A percentile compares a stretch with the other conserved stretches of the same genome.
phyloP scores from a whole-genome alignment of 2,797 vertebrate genomes.

The Arrhamphus sclerolepis region DNA sequence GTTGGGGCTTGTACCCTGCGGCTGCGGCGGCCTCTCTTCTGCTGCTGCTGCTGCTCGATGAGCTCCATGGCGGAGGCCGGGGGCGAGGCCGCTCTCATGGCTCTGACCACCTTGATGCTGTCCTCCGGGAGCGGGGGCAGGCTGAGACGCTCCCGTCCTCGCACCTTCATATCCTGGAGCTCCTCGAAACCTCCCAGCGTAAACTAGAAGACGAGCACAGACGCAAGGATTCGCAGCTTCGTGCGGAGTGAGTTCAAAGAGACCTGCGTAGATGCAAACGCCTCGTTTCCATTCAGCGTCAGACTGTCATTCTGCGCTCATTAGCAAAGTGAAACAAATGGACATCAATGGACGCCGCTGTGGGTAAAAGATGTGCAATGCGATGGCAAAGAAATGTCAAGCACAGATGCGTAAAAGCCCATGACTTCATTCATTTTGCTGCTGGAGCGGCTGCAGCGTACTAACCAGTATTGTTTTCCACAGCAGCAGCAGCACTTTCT shows the following conservation, averaged over 20 bases:
- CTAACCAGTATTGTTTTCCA: conserved; percentile 96
- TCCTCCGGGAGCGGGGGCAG: conserved; percentile 89
- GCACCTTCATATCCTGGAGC: conserved; percentile 89
- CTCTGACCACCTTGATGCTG: conserved; percentile 93
- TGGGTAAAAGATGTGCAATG: too few relatives aligned
- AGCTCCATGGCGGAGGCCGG: conserved; percentile 92
- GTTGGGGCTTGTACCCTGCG: conserved; percentile 81
- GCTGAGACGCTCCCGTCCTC: conserved; percentile 81
- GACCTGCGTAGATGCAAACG: too few relatives aligned
- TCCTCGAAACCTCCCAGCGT: conserved; percentile 92
- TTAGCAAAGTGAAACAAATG: too few relatives aligned
- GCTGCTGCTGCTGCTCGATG: conserved; percentile 90
- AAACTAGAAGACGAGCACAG: conserved; percentile 77
- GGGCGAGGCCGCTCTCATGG: conserved; percentile 91
- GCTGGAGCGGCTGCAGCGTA: not conserved
- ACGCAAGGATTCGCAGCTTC: not conserved
- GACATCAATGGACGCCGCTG: too few relatives aligned
- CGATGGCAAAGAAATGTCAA: too few relatives aligned
- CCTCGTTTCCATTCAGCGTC: too few relatives aligned
- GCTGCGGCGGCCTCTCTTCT: conserved; percentile 89
- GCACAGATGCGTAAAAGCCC: too few relatives aligned
- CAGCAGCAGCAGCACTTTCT: conserved; percentile 93
- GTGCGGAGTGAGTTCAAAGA: not conserved
- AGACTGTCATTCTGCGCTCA: too few relatives aligned
- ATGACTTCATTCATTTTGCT: too few relatives aligned